Evolutionary conservation across 2,113 vertebrate genomes (phyloP).

Genomic region (Actinemys pallida): DNA sequence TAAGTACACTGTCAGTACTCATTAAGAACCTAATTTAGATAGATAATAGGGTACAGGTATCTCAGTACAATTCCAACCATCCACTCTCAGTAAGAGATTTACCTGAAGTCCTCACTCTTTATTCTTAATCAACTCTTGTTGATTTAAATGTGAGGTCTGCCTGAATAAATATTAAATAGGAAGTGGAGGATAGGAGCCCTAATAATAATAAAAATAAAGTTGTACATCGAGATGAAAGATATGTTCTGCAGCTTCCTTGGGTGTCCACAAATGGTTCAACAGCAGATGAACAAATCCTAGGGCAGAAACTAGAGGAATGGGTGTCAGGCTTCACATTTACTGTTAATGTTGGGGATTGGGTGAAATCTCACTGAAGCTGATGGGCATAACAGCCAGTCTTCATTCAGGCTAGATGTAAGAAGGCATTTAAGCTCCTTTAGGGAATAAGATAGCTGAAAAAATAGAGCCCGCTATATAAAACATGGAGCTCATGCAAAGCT

Average conservation of each 20-base stretch:
- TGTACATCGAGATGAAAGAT: background rate
- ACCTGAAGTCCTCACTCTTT: background rate
- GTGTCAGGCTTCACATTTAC: rapidly evolving
- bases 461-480: background rate
- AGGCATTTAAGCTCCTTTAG: background rate
- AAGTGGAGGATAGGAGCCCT: background rate
- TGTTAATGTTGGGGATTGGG: background rate
- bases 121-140: background rate
- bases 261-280: background rate
- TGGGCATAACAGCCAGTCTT: background rate
- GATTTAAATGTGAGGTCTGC: background rate
- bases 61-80: rapidly evolving
- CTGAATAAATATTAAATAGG: background rate
- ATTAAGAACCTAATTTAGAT: rapidly evolving
- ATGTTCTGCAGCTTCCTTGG: background rate
- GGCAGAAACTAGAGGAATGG: rapidly evolving
- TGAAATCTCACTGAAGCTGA: background rate
- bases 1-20: background rate
- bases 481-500: background rate
- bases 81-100: background rate
- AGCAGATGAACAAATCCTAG: background rate
- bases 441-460: background rate
- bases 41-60: background rate
- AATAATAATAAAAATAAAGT: background rate
- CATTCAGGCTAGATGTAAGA: background rate